Base-by-base conservation (phyloP, 2,113 vertebrate species). In the Pangasianodon gigas region DNA sequence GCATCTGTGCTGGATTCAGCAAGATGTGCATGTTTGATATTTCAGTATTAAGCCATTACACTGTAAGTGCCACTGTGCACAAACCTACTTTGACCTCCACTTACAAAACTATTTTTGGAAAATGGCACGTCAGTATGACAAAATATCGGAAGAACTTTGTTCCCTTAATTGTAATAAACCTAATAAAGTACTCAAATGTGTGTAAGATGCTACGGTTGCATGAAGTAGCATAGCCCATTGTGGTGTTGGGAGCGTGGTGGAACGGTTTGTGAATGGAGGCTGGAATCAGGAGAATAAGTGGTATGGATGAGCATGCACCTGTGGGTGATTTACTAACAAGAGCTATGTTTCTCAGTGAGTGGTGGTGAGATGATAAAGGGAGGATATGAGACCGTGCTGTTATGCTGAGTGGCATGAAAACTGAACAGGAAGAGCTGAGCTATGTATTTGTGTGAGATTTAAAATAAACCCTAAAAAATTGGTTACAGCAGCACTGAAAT, bases 91-190 rank as follows among this genome's bases (percentile, higher is more conserved):
- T 7, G n/a, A 71, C 5, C 14, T 37, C 11, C 3, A 16, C 18
- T 71, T 71, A 71, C 67, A 65, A 51, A 51, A 51, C 3, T n/a
- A 5, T 67, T 44, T 62, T 84, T 84, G 56, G 8, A 67, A 44
- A 67, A 65, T 4, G 26, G 41, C 26, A 85, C 5, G 0, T 32
- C 11, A 37, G 24, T 46, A 86, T 74, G 29, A 24, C n/a, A 86
- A 69, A 86, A 24, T 9, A 52, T 91, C 32, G 85, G 89, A 87
- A 93, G 90, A 88, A 92, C 62, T 79, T 94, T 95, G 95, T 95
- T 96, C 94, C 94, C 94, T 94, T 95, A 77, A 54, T 80, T 52
- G 91, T 82, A 91, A 90, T 79, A 93, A 74, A 37, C 8, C 29
- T 87, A 51, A 51, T 86, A 90, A 87, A 91, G 85, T 91, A 90